Percentiles rank a stretch among this genome's conserved stretches.
Evolutionary conservation across 2,113 vertebrate genomes (phyloP).

Genomic region (Leucoraja erinaceus): DNA sequence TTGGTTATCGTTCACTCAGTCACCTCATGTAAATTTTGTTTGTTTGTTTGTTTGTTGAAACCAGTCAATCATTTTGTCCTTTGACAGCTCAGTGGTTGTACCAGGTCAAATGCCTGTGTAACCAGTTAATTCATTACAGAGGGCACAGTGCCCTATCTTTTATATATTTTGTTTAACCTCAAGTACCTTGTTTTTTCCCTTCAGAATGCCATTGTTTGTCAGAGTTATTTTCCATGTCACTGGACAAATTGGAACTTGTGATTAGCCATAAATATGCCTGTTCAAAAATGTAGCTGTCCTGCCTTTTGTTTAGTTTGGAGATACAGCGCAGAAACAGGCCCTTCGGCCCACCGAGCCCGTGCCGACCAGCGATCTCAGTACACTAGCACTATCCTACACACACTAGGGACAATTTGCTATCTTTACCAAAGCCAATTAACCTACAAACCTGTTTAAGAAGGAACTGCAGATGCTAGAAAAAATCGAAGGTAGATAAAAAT

Average conservation of each 20-base stretch:
- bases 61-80: not conserved
- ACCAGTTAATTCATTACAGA: not conserved
- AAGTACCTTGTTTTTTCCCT: not conserved
- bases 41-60: not conserved
- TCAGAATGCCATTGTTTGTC: constrained; percentile 9
- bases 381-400: too few relatives aligned
- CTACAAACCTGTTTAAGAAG: too few relatives aligned
- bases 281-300: not conserved
- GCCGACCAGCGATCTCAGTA: too few relatives aligned
- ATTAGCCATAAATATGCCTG: not conserved
- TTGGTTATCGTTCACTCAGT: not conserved
- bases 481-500: too few relatives aligned
- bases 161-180: not conserved
- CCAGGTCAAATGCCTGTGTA: not conserved
- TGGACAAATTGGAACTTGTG: constrained; percentile 10
- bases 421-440: too few relatives aligned
- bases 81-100: not conserved
- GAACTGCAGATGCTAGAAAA: too few relatives aligned
- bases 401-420: too few relatives aligned
- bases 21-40: not conserved
- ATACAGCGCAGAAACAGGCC: too few relatives aligned
- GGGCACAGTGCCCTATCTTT: constrained; percentile 14
- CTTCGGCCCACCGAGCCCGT: too few relatives aligned
- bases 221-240: not conserved
- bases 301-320: too few relatives aligned